Base-by-base conservation (phyloP, 2,888 invertebrate species). In the Lysandra bellargus region DNA sequence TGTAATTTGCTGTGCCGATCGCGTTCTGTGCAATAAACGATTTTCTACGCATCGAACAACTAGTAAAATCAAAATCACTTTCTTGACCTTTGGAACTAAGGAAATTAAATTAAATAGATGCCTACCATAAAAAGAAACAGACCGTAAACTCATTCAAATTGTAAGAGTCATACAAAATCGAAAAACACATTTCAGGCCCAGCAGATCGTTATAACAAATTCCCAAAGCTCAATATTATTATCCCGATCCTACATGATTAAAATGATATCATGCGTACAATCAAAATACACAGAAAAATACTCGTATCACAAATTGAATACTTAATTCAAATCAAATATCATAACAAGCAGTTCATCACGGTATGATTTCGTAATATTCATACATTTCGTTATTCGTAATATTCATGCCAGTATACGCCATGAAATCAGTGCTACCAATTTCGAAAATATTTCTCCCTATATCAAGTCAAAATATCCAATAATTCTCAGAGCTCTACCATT, bases 341-440 rank as follows among this genome's bases (percentile, higher is more conserved):
- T 72, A 78, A 75, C 78, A 78, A 80, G 80, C 80, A 80, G 78
- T 81, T 81, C 80, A 78, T 81, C 78, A 78, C 79, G 78, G 77
- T 77, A 64, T 78, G 73, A 53, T 44, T 80, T 53, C 74, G 72
- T 12, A 78, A 80, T 80, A 83, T 82, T 82, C 81, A 80, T 81
- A 80, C 78, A 53, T 44, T 80, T 57, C 23, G 23, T 23, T 23
- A 23, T 23, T 23, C 61, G 74, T 12, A 78, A 80, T 80, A 83
- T 82, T 82, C 81, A 80, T 81, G 79, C 76, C 73, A 44, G 64
- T 80, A 82, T 79, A 80, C 78, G 61, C 79, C 75, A 69, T 79
- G 69, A 80, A 81, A 84, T 83, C 12, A 4, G 30, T 64, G 23
- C 9, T 64, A 30, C 64, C 64, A 64, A 64, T 12, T 64, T 64